Conservation (phyloP, 2,797 vertebrate genomes). For the Tolypeutes matacus region DNA sequence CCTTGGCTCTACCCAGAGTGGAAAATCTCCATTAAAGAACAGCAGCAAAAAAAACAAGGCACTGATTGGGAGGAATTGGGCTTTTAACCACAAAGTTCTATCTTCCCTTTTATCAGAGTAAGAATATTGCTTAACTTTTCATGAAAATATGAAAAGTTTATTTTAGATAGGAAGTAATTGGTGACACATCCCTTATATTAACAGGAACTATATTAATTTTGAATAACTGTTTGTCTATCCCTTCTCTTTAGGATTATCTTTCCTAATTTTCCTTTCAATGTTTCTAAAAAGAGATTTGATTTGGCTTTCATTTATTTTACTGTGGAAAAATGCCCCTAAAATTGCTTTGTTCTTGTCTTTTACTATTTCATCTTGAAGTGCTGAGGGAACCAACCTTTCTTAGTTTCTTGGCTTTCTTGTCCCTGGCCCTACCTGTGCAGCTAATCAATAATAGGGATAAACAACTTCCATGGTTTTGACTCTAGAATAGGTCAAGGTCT, state of each 20-base stretch:
- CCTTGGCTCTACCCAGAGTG: not conserved
- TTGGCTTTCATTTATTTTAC: constrained; percentile 3
- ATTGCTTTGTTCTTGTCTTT: not conserved
- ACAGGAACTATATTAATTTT: too few relatives aligned
- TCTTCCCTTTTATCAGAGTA: too few relatives aligned
- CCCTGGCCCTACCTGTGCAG: not conserved
- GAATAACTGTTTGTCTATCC: too few relatives aligned
- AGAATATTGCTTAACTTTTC: too few relatives aligned
- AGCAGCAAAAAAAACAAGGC: not conserved
- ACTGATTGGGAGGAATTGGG: too few relatives aligned
- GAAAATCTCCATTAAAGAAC: not conserved
- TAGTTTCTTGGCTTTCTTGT: not conserved
- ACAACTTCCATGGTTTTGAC: not conserved
- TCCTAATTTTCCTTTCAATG: not conserved
- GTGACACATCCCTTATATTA: rapidly evolving
- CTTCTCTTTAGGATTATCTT: not conserved
- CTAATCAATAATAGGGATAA: too few relatives aligned
- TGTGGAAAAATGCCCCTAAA: not conserved
- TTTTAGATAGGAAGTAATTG: rapidly evolving
- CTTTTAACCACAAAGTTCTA: too few relatives aligned
- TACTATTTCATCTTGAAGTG: not conserved
- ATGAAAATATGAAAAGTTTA: rapidly evolving
- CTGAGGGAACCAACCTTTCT: rapidly evolving
- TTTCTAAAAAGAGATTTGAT: not conserved
- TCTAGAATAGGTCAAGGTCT: not conserved